Percentiles rank a stretch among this genome's conserved stretches.
phyloP scores from a whole-genome alignment of 2,113 vertebrate genomes.

The Ondatra zibethicus region DNA sequence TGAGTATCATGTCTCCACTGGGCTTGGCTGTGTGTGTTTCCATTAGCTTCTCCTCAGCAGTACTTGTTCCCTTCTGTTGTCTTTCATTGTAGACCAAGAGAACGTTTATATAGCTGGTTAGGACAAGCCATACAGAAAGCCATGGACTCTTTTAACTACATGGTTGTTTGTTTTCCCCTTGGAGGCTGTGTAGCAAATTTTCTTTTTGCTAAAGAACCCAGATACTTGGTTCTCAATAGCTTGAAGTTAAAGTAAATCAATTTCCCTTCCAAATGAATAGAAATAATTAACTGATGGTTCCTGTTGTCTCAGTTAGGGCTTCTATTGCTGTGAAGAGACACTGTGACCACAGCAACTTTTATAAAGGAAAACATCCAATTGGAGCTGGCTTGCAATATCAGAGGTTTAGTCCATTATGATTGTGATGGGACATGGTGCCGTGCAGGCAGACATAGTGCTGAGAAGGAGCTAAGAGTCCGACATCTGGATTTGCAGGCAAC shows the following conservation, averaged over 20 bases:
- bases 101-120: neutral
- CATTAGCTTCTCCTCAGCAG: neutral
- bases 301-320: no score
- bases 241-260: neutral
- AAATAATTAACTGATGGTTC: neutral
- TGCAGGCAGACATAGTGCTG: no score
- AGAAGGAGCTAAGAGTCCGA: no score
- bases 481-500: no score
- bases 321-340: no score
- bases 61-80: neutral
- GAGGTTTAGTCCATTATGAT: no score
- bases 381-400: no score
- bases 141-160: neutral
- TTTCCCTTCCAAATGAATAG: neutral
- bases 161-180: neutral
- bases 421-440: no score
- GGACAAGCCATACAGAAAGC: neutral
- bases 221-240: neutral
- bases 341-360: no score
- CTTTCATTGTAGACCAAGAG: neutral
- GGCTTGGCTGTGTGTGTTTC: neutral
- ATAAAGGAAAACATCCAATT: no score
- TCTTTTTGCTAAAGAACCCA: neutral
- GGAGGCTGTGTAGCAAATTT: accelerated
- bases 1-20: neutral